phyloP scores from a whole-genome alignment of 2,888 invertebrate genomes.

The Teleiodes luculella region DNA sequence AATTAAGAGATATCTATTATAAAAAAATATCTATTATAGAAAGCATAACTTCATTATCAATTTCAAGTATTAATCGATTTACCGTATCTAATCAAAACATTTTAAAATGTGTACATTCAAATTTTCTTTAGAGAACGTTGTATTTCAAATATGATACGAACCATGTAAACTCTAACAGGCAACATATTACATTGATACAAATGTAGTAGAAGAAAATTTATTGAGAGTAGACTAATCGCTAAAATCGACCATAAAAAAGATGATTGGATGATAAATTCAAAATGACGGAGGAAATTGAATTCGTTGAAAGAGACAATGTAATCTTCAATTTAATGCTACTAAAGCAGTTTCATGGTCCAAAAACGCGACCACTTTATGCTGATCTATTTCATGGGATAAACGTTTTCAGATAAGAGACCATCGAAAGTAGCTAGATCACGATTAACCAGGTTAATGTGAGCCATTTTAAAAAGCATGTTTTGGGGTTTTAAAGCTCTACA shows the following conservation, averaged over 20 bases:
- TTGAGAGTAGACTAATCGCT: not conserved
- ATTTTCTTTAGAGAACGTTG: too few species aligned
- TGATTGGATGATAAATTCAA: slow-evolving; percentile 30
- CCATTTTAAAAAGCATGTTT: slow-evolving; percentile 10
- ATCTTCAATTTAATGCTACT: slow-evolving; percentile 44
- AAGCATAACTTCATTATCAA: too few species aligned
- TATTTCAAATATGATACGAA: too few species aligned
- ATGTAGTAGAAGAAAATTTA: not conserved
- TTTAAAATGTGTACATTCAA: too few species aligned
- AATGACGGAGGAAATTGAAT: slow-evolving; percentile 28
- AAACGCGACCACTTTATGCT: slow-evolving; percentile 30
- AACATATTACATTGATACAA: too few species aligned
- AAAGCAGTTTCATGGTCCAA: slow-evolving; percentile 49
- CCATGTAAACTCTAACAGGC: too few species aligned
- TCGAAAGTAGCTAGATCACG: slow-evolving; percentile 15
- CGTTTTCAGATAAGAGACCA: slow-evolving; percentile 23
- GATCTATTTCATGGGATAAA: slow-evolving; percentile 21
- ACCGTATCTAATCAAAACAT: too few species aligned
- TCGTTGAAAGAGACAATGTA: slow-evolving; percentile 30
- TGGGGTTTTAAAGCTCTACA: slow-evolving; percentile 29
- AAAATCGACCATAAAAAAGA: slow-evolving; percentile 19
- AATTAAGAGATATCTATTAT: too few species aligned
- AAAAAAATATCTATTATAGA: too few species aligned
- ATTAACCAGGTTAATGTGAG: slow-evolving; percentile 18
- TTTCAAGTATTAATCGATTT: too few species aligned